Conservation (phyloP, 2,888 invertebrate genomes). For the Girardia tigrina region DNA sequence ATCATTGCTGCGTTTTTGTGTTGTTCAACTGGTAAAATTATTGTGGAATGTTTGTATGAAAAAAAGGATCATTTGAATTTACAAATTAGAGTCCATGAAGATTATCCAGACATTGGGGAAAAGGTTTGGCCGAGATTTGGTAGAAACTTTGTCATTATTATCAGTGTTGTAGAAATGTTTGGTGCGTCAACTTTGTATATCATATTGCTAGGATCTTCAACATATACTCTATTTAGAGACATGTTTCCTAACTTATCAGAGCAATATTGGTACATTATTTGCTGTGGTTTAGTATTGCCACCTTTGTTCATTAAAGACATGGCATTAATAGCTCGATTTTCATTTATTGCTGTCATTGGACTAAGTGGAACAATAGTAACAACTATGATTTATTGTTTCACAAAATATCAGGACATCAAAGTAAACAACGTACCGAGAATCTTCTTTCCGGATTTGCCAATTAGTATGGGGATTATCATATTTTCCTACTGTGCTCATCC, state of each 20-base stretch:
- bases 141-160: neutral
- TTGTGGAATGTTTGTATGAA: slow-evolving; percentile 30
- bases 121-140: slow-evolving; percentile 28
- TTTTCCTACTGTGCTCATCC: slow-evolving; percentile 37
- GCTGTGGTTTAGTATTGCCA: slow-evolving; percentile 32
- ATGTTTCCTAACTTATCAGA: slow-evolving; percentile 21
- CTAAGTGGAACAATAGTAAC: slow-evolving; percentile 30
- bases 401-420: neutral
- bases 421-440: slow-evolving; percentile 27
- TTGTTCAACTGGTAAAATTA: slow-evolving; percentile 30
- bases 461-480: slow-evolving; percentile 36
- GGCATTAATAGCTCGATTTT: slow-evolving; percentile 36
- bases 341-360: slow-evolving; percentile 33
- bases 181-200: slow-evolving; percentile 28
- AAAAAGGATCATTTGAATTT: neutral
- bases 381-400: slow-evolving; percentile 33
- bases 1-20: slow-evolving; percentile 26
- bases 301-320: slow-evolving; percentile 33
- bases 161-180: slow-evolving; percentile 31
- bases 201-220: slow-evolving; percentile 10
- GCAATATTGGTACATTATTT: slow-evolving; percentile 31
- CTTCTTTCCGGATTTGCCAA: slow-evolving; percentile 29
- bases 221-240: slow-evolving; percentile 19
- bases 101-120: slow-evolving; percentile 26
- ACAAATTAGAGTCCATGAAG: neutral